Evolutionary conservation across 1,140 invertebrate species (phyloP), one percentile per base, ranked within the genome.

Genomic region (Helicoverpa zea): DNA sequence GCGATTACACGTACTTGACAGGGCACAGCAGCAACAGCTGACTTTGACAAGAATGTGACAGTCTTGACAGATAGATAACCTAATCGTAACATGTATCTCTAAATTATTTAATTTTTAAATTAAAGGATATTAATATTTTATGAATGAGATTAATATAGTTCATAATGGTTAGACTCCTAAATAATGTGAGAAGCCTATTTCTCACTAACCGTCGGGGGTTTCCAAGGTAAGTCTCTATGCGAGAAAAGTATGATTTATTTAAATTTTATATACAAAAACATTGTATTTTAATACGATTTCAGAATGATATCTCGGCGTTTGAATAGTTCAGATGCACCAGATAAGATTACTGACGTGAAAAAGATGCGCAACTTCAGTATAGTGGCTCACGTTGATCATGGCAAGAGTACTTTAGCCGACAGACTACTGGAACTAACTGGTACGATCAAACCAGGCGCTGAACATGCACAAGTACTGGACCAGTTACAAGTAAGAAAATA

Each of bases 311-410:
- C 81, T 56, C 83, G 81, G 51, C 87, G 90, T 23, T 84, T 81
- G 2, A 91, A 86, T 11, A 89, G 89, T 75, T 87, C 87, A 30
- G 85, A 89, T 23, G 70, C 73, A 18, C 51, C 73, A 51, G 72
- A 80, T 11, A 86, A 87, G 11, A 70, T 70, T 13, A 61, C 86
- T 43, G 88, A 90, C 63, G 83, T 88, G 14, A 87, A 98, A 80
- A 96, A 96, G 81, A 99, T 99, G 49, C 95, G 98, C 56, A 99
- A 99, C 93, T 99, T 99, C 89, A 98, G 98, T 94, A 99, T 99
- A 84, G 98, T 99, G 80, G 99, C 99, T 51, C 99, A 99, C 95
- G 98, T 99, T 14, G 99, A 99, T 94, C 99, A 99, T 96, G 99
- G 99, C 0, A 99, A 99, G 95, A 99, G 98, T 91, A 99, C 99